These are phyloP conservation scores for Episyrphus balteatus DNA, from an alignment of 1,140 invertebrate species.

Conservation along the genomic window DNA sequence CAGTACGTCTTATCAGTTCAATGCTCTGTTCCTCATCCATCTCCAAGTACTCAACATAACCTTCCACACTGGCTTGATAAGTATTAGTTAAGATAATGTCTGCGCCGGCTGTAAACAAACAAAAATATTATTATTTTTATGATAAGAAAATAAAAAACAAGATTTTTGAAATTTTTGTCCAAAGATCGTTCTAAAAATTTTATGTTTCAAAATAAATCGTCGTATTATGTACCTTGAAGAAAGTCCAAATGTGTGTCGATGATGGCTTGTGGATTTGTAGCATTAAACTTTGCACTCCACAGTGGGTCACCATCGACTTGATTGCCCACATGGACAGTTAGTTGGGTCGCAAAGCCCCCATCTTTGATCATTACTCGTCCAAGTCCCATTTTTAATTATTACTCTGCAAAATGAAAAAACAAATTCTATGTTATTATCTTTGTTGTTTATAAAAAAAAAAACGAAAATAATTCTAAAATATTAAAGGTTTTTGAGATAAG, in stretches of 20 bases:
- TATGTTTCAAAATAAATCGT: too few relatives aligned
- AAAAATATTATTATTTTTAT: too few relatives aligned
- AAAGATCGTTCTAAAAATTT: too few relatives aligned
- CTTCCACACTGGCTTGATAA: conserved; percentile 75
- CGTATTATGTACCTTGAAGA: conserved; percentile 39
- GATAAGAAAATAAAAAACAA: too few relatives aligned
- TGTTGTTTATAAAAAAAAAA: too few relatives aligned
- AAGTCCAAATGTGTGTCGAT: conserved; percentile 69
- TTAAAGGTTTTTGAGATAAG: too few relatives aligned
- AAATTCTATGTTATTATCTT: too few relatives aligned
- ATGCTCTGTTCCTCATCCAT: conserved; percentile 51
- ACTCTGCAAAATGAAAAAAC: too few relatives aligned
- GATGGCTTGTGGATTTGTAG: conserved; percentile 60
- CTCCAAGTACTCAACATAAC: conserved; percentile 61
- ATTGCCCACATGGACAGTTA: conserved; percentile 57
- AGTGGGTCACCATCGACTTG: conserved; percentile 63
- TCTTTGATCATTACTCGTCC: conserved; percentile 43
- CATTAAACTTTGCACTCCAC: conserved; percentile 69
- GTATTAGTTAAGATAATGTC: conserved; percentile 78
- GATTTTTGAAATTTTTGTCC: too few relatives aligned
- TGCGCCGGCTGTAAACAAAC: conserved; percentile 52
- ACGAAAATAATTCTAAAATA: too few relatives aligned
- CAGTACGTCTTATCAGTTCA: conserved; percentile 58
- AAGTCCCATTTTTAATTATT: conserved; percentile 12
- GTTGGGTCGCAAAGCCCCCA: conserved; percentile 67